A percentile compares a stretch with the other conserved stretches of the same genome.
Evolutionary conservation across 2,888 invertebrate species (phyloP).

Genomic region (Thymelicus acteon): DNA sequence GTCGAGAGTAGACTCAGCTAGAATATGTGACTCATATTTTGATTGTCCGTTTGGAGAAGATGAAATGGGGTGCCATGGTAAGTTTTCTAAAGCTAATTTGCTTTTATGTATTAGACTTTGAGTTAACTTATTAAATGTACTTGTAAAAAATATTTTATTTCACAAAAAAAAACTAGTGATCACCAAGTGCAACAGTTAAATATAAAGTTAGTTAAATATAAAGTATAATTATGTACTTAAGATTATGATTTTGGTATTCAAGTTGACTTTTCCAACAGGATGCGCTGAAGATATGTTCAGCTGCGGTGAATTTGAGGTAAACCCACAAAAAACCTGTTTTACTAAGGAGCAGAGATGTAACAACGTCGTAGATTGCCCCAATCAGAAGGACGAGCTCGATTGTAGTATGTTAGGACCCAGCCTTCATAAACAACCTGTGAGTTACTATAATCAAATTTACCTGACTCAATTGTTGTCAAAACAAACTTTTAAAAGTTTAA

Average conservation of each 20-base stretch:
- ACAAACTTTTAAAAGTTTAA: no score
- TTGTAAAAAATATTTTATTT: no score
- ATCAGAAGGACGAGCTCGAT: constrained; percentile 90
- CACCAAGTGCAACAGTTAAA: no score
- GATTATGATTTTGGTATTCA: no score
- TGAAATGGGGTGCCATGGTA: constrained; percentile 91
- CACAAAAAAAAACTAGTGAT: no score
- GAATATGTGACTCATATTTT: constrained; percentile 92
- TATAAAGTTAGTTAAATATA: no score
- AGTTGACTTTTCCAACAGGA: constrained; percentile 68
- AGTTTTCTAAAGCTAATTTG: constrained; percentile 38
- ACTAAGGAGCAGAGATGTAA: constrained; percentile 89
- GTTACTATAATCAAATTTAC: constrained; percentile 26
- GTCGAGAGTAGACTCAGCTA: constrained; percentile 86
- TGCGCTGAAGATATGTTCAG: constrained; percentile 87
- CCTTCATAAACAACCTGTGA: constrained; percentile 78
- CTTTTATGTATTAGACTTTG: no score
- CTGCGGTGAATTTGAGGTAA: constrained; percentile 87
- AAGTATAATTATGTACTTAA: no score
- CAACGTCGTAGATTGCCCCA: constrained; percentile 88
- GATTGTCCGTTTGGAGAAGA: constrained; percentile 94
- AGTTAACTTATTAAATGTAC: no score
- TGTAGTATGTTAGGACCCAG: constrained; percentile 88
- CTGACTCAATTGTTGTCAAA: no score
- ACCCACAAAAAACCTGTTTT: constrained; percentile 86